A percentile compares a stretch with the other conserved stretches of the same genome.
Conservation (phyloP, 2,797 vertebrate genomes). For the Coilia nasus region DNA sequence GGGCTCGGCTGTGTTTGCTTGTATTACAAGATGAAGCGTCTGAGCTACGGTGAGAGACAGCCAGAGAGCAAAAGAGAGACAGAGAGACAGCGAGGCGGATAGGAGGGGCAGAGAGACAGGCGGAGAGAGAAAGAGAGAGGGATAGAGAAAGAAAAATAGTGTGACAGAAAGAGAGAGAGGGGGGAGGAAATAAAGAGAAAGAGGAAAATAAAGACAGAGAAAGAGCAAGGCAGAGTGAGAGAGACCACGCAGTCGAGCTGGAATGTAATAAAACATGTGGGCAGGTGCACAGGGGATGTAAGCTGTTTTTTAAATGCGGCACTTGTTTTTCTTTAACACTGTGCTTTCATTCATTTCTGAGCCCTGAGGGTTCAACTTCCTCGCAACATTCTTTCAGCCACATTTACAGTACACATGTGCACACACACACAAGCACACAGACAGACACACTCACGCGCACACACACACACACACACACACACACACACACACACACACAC, state of each 20-base stretch:
- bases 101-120: background rate
- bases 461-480: conserved; percentile 36
- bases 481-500: conserved; percentile 31
- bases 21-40: background rate
- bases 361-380: background rate
- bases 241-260: background rate
- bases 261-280: background rate
- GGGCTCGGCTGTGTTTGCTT: background rate
- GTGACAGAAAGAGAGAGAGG: too few species aligned
- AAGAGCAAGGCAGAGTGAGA: background rate
- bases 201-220: too few species aligned
- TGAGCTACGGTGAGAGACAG: conserved; percentile 45
- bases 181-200: too few species aligned
- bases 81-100: conserved; percentile 29
- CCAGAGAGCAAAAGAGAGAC: conserved; percentile 52
- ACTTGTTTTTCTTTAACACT: background rate
- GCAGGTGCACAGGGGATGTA: conserved; percentile 5
- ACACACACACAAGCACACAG: conserved; percentile 21
- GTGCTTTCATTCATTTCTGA: background rate
- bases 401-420: too few species aligned
- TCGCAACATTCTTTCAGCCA: background rate
- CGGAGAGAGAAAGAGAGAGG: too few species aligned
- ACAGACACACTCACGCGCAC: conserved; percentile 44
- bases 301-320: background rate
- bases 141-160: too few species aligned